Evolutionary conservation across 2,113 vertebrate species (phyloP).

Genomic region (Vulpes vulpes): DNA sequence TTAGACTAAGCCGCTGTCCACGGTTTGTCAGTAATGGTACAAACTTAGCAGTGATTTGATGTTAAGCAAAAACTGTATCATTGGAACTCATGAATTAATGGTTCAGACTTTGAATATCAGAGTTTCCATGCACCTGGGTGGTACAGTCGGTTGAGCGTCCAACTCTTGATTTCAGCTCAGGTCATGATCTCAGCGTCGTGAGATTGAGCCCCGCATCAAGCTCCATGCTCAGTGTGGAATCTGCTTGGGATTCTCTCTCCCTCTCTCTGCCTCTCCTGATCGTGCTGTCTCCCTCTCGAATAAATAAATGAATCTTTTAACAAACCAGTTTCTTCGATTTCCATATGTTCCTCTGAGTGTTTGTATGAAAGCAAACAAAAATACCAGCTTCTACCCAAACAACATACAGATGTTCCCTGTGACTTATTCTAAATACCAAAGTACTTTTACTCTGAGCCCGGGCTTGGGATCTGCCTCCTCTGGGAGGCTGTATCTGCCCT

Average conservation of each 20-base stretch:
- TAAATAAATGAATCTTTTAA: not conserved
- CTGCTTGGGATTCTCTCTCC: not conserved
- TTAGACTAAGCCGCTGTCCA: too few relatives aligned
- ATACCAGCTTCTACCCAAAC: not conserved
- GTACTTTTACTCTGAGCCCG: not conserved
- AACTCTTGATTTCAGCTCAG: not conserved
- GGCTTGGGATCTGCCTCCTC: not conserved
- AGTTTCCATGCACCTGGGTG: not conserved
- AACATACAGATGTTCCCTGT: not conserved
- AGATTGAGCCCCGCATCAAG: not conserved
- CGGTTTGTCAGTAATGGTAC: accelerated
- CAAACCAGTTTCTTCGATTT: not conserved
- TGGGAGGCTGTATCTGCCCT: accelerated
- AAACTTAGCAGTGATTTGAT: not conserved
- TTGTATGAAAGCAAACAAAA: not conserved
- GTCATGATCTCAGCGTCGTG: not conserved
- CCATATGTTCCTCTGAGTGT: not conserved
- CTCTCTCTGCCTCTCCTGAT: not conserved
- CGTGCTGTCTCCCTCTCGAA: not conserved
- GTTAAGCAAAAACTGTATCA: not conserved
- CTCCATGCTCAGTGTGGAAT: not conserved
- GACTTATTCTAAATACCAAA: not conserved
- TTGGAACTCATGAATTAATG: not conserved
- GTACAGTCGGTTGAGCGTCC: not conserved
- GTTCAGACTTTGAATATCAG: not conserved